Percentiles rank a stretch among this genome's conserved stretches.
Conservation (phyloP, 2,113 vertebrate species). For the Colossoma macropomum region DNA sequence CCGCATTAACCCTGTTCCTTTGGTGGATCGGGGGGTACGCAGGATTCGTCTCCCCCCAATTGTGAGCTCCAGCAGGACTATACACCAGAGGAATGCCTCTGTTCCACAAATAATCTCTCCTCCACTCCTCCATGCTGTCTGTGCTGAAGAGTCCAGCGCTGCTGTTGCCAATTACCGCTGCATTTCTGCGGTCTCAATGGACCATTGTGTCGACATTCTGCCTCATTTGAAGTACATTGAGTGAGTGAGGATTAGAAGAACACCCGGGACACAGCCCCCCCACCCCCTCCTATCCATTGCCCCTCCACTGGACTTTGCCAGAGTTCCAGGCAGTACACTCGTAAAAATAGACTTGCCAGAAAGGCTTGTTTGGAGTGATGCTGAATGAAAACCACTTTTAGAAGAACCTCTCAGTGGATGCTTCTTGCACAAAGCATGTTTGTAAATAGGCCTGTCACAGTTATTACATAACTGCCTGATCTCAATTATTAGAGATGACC, state of each 20-base stretch:
- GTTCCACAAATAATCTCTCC: constrained; percentile 43
- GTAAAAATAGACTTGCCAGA: background rate
- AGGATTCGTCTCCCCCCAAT: background rate
- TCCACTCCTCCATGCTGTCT: constrained; percentile 30
- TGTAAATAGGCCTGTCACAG: too few species aligned
- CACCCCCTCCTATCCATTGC: constrained; percentile 4
- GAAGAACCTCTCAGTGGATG: background rate
- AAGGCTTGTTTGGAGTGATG: background rate
- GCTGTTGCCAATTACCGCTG: constrained; percentile 62
- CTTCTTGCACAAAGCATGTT: too few species aligned
- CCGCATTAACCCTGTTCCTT: background rate
- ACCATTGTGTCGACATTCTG: constrained; percentile 63
- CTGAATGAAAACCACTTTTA: background rate
- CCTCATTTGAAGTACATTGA: constrained; percentile 62
- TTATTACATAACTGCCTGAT: too few species aligned
- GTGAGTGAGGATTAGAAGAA: constrained; percentile 60
- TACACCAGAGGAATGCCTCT: constrained; percentile 29
- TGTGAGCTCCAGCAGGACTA: background rate
- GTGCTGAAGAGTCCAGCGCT: constrained; percentile 34
- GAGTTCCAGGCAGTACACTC: background rate
- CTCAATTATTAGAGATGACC: too few species aligned
- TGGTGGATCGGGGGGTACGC: background rate
- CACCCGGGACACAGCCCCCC: constrained; percentile 37
- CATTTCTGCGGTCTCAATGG: constrained; percentile 63
- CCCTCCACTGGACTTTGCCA: background rate